Evolutionary conservation across 2,888 invertebrate species (phyloP), one percentile per base, ranked within the genome.

Genomic region (Acrobasis consociella): DNA sequence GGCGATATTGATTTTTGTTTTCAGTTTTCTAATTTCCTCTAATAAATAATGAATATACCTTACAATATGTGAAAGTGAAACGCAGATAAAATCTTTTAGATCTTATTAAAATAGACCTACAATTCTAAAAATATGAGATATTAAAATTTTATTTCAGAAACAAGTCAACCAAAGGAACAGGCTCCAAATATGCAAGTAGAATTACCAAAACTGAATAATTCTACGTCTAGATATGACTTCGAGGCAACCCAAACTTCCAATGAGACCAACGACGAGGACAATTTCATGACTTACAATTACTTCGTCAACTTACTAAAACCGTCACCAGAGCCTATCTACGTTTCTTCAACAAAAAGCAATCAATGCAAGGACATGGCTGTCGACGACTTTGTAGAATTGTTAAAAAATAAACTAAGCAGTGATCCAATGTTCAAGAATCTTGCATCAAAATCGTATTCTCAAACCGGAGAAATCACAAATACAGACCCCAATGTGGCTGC

Each of bases 321-420:
- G 59, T 80, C 78, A 49, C 77, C 67, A 56, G 74, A 76, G 64
- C 58, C 70, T 7, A 65, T 76, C 53, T 77, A 74, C 15, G 55
- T 72, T 61, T 70, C 69, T 5, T 72, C 77, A 2, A 64, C 68
- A 39, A 72, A 72, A 65, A 67, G 73, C 9, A 70, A 74, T 50
- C 67, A 73, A 65, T 91, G 91, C 67, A 85, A 85, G 74, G 82
- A 87, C 63, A 63, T 87, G 58, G 81, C 78, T 13, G 76, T 91
- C 2, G 89, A 91, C 38, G 84, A 88, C 62, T 83, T 92, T 62
- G 75, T 91, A 38, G 82, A 89, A 66, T 67, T 91, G 65, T 67
- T 92, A 7, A 91, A 85, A 70, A 85, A 81, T 64, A 88, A 83
- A 69, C 68, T 92, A n/a, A 85, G 77, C 15, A 84, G 73, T 49